A percentile compares a stretch with the other conserved stretches of the same genome.
Conservation (phyloP, 1,140 invertebrate genomes). For the Trinorchestia longiramus region DNA sequence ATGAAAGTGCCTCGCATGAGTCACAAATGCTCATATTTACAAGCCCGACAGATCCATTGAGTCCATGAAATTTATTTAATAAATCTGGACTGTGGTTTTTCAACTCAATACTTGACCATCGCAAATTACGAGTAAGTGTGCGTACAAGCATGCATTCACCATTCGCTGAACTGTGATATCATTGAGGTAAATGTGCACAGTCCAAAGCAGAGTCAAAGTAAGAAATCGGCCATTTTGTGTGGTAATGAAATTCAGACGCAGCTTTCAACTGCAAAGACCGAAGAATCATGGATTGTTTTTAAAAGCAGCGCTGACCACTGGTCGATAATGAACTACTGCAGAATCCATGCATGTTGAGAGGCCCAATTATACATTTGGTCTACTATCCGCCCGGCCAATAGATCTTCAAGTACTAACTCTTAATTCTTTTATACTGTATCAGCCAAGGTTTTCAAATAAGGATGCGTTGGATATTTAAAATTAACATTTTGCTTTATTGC, state of each 20-base stretch:
- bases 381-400: neutral
- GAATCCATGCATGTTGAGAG: neutral
- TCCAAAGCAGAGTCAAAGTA: neutral
- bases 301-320: neutral
- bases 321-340: neutral
- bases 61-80: too few species aligned
- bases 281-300: neutral
- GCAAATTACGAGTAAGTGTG: too few species aligned
- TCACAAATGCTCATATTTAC: too few species aligned
- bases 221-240: constrained; percentile 13
- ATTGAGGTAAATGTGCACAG: neutral
- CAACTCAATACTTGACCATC: too few species aligned
- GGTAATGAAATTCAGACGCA: neutral
- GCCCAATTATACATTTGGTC: neutral
- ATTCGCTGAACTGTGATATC: neutral
- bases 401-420: neutral
- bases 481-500: neutral
- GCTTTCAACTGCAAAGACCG: neutral
- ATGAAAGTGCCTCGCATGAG: too few species aligned
- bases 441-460: neutral
- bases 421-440: neutral
- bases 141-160: neutral
- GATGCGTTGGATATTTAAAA: neutral
- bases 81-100: too few species aligned
- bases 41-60: too few species aligned